Percentiles rank a stretch among this genome's conserved stretches.
Conservation (phyloP, 2,797 vertebrate genomes). For the Sarcophilus harrisii region DNA sequence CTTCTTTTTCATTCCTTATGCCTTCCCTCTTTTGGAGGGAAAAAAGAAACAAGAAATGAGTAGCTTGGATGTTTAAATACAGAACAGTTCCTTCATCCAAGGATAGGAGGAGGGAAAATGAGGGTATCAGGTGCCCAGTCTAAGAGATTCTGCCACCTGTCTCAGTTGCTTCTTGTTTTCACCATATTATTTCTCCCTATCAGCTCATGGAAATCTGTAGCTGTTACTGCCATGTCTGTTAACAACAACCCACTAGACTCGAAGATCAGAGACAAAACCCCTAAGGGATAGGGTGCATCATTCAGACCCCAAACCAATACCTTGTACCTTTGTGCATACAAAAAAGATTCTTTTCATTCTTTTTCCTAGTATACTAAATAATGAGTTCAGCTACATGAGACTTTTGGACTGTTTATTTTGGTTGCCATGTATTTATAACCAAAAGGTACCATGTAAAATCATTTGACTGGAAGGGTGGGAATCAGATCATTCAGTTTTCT, state of each 20-base stretch:
- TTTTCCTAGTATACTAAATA: background rate
- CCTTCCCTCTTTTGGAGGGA: background rate
- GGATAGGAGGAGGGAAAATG: background rate
- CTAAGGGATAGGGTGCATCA: background rate
- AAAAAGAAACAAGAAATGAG: background rate
- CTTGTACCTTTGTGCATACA: background rate
- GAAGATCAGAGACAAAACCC: background rate
- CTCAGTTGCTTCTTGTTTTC: background rate
- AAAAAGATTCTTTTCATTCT: background rate
- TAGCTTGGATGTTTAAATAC: background rate
- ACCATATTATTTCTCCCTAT: background rate
- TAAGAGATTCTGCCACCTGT: background rate
- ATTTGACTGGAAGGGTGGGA: background rate
- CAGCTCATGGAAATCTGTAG: background rate
- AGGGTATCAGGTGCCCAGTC: background rate
- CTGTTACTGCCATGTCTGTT: background rate
- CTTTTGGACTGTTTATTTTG: background rate
- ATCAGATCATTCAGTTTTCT: background rate
- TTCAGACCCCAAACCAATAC: background rate
- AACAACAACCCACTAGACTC: background rate
- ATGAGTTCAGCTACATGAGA: background rate
- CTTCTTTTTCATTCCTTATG: too few species aligned
- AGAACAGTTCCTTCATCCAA: background rate
- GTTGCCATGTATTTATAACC: background rate
- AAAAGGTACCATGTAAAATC: background rate